phyloP scores from a whole-genome alignment of 2,888 invertebrate genomes.

The Epinotia brunnichana region DNA sequence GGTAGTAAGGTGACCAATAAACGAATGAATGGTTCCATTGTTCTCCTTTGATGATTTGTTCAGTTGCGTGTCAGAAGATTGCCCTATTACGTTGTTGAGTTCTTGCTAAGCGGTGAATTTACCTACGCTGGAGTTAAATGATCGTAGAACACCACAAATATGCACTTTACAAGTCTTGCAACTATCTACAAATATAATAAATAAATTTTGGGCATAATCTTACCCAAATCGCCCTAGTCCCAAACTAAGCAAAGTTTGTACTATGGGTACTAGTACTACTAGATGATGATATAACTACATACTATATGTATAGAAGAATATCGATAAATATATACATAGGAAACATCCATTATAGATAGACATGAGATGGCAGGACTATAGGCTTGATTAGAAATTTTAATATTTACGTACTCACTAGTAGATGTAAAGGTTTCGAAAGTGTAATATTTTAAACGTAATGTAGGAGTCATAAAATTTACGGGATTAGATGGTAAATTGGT shows the following conservation, averaged over 20 bases:
- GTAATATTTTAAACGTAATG: neutral
- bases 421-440: neutral
- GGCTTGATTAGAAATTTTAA: no score
- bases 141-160: neutral
- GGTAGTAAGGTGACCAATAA: constrained; percentile 17
- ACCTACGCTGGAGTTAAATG: neutral
- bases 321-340: no score
- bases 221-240: no score
- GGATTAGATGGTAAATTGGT: neutral
- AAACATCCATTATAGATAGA: no score
- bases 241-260: no score
- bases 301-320: no score
- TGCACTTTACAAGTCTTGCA: neutral
- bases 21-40: constrained; percentile 36
- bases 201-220: no score
- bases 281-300: no score
- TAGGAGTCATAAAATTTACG: neutral
- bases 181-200: neutral
- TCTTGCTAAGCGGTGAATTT: constrained; percentile 15
- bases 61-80: constrained; percentile 28
- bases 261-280: no score
- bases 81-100: constrained; percentile 26
- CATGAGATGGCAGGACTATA: no score
- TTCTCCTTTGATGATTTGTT: constrained; percentile 33
- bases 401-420: no score